Evolutionary conservation across 2,797 vertebrate species (phyloP), one percentile per base, ranked within the genome.

Genomic region (Gadopsis bispinosus): DNA sequence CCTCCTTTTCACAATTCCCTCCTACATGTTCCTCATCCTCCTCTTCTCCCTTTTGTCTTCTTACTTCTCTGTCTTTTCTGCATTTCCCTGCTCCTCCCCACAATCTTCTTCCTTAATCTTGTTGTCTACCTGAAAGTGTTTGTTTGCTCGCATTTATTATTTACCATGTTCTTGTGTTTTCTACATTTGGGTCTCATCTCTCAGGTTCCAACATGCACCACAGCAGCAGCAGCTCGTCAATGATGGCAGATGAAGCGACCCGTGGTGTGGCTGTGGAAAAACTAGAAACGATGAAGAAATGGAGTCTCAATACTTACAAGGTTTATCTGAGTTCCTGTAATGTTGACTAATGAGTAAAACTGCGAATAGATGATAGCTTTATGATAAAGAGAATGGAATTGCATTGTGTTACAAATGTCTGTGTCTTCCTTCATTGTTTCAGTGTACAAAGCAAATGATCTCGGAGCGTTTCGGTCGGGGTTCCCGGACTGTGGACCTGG

Each of bases 241-340:
- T 92, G 22, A 85, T 89, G 0, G 95, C 95, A 1, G 97, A 99
- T 13, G 97, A 98, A 45, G 85, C 95, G 0, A 93, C 94, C 8
- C 94, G 96, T 0, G 98, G 98, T 0, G 95, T 99, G 3, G 97
- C 98, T 0, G 97, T 97, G 80, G 98, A 99, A 85, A 99, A 99
- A 88, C 95, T 99, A 12, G 97, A 99, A 87, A 95, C 96, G 0
- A 88, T 99, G 90, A 98, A 96, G 92, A 97, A 98, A 61, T 99
- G 98, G 98, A 95, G 98, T 55, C 95, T 99, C 86, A 99, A 98
- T 94, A 99, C 97, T 0, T 98, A 99, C 83, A 99, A 98, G 97
- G 98, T 98, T 26, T 26, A 90, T 12, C 51, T 13, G 5, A 31
- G n/a, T 7, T 48, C 58, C 10, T 70, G 7, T 37, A 4, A n/a